Base-by-base conservation (phyloP, 2,888 invertebrate species). In the Leptura quadrifasciata region DNA sequence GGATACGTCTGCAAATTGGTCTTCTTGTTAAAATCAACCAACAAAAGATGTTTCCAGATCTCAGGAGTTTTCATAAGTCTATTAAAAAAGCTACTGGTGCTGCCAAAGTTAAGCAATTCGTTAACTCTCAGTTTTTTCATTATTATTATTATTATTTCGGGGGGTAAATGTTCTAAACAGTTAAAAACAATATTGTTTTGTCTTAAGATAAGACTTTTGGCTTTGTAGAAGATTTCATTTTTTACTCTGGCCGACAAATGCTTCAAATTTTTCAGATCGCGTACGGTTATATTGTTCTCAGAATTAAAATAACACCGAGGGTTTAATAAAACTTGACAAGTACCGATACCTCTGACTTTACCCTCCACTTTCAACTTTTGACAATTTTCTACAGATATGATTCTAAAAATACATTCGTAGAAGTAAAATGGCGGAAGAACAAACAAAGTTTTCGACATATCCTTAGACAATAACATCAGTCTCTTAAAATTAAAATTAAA, bases 401-500 rank as follows among this genome's bases (percentile, higher is more conserved):
- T n/a, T n/a, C 47, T 47, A 47, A 47, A 47, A n/a, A 47, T 47
- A 47, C 47, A 47, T n/a, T 47, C 47, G 47, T 47, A 47, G n/a
- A 47, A 47, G 17, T 47, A n/a, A 47, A 47, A 47, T 47, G 47
- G 47, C 5, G 47, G 47, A 6, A 47, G 47, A 6, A n/a, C 47
- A 15, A 47, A 47, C 47, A 47, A n/a, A 12, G 47, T 47, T 47
- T 47, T 47, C n/a, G 47, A 47, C 47, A 85, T 65, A 52, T 75
- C 61, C n/a, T 80, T 76, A 12, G 84, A 81, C 39, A 84, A 80
- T 20, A 79, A 55, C 21, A 85, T 54, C 21, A 88, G 70, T 76
- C 84, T 78, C 47, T 72, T 71, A 64, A 83, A 85, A 79, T 86
- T 80, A 79, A 86, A 87, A 58, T 80, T 80, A 71, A 69, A 81